Percentiles rank a stretch among this genome's conserved stretches.
Evolutionary conservation across 2,113 vertebrate species (phyloP).

Genomic region (Propithecus coquereli): DNA sequence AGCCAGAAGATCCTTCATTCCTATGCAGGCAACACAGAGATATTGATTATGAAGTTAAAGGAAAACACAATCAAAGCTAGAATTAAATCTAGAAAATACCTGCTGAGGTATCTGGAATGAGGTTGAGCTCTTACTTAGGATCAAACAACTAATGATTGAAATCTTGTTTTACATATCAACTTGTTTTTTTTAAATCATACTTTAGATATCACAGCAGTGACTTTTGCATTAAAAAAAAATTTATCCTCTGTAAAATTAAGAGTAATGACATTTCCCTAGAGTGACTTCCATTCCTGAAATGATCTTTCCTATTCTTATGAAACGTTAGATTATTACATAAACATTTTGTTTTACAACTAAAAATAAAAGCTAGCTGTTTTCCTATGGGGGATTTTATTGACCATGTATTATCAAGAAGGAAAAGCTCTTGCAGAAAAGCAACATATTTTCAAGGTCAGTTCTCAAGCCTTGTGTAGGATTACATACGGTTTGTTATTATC

Average conservation of each 20-base stretch:
- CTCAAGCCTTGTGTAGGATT: neutral
- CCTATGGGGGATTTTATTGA: neutral
- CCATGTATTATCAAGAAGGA: neutral
- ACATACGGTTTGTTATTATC: neutral
- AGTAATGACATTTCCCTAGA: neutral
- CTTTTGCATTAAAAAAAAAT: neutral
- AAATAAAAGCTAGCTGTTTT: neutral
- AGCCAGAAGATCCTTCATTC: neutral
- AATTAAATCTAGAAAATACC: neutral
- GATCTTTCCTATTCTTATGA: neutral
- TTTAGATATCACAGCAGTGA: neutral
- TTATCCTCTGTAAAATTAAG: neutral
- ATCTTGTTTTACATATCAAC: neutral
- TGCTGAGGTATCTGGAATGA: neutral
- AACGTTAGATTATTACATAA: neutral
- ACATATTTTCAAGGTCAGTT: neutral
- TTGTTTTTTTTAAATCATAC: neutral
- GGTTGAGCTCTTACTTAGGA: neutral
- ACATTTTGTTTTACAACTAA: neutral
- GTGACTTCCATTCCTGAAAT: neutral
- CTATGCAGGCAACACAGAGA: fast-evolving
- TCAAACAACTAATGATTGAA: neutral
- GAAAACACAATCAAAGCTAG: neutral
- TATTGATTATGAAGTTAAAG: neutral
- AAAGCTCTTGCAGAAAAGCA: neutral